phyloP scores from a whole-genome alignment of 2,888 invertebrate genomes.

The Eugnorisma glareosa region DNA sequence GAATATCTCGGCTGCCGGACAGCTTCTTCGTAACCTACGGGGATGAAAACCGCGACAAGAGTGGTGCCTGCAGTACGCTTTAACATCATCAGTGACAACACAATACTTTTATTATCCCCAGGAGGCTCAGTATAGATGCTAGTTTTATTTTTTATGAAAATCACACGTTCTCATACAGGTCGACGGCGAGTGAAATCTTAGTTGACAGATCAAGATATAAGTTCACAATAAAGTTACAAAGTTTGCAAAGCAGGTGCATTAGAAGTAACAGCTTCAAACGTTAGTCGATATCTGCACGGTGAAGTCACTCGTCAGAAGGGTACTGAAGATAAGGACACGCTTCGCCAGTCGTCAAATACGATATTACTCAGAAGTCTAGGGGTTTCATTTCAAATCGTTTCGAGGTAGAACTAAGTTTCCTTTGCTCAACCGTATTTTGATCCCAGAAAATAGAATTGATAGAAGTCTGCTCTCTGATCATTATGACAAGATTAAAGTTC shows the following conservation, averaged over 20 bases:
- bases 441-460: slow-evolving; percentile 1
- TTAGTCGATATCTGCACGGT: slow-evolving; percentile 1
- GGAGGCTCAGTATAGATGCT: background rate
- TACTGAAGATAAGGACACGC: slow-evolving; percentile 28
- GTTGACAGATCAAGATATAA: background rate
- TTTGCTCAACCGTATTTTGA: slow-evolving; percentile 18
- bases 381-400: slow-evolving; percentile 24
- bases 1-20: background rate
- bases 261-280: background rate
- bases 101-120: background rate
- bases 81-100: background rate
- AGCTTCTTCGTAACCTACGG: background rate
- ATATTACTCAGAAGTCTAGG: slow-evolving; percentile 18
- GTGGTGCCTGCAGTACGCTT: background rate
- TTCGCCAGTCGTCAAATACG: slow-evolving; percentile 32
- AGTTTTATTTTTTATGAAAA: background rate
- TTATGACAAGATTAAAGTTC: background rate
- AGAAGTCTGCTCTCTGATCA: slow-evolving; percentile 10
- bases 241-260: background rate
- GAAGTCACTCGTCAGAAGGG: slow-evolving; percentile 2
- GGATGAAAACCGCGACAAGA: background rate
- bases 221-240: background rate
- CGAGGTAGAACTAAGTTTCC: slow-evolving; percentile 25
- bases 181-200: background rate
- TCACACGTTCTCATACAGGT: background rate